A percentile compares a stretch with the other conserved stretches of the same genome.
phyloP scores from a whole-genome alignment of 2,888 invertebrate species.

The Strigamia maritima region DNA sequence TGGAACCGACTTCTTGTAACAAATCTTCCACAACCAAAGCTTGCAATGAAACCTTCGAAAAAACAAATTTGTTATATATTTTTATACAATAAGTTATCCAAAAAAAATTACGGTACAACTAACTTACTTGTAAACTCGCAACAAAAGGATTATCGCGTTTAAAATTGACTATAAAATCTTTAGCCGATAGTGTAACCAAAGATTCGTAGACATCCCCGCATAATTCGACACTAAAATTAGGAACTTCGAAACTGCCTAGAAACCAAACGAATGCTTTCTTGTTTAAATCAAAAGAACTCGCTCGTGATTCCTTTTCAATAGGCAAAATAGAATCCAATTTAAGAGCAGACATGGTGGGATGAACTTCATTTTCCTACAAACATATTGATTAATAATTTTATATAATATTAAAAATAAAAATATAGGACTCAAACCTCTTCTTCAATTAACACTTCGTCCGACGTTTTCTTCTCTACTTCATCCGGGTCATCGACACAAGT shows the following conservation, averaged over 20 bases:
- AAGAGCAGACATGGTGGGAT: constrained; percentile 41
- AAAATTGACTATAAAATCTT: constrained; percentile 15
- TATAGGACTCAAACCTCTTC: constrained; percentile 21
- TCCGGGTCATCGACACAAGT: constrained; percentile 39
- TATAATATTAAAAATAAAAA: constrained; percentile 43
- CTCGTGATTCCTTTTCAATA: not conserved
- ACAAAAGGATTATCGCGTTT: not conserved
- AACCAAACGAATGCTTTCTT: constrained; percentile 16
- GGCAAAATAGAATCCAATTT: constrained; percentile 40
- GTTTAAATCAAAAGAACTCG: not conserved
- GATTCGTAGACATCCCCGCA: not conserved
- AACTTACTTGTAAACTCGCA: not conserved
- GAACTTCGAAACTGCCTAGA: not conserved
- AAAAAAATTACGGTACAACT: not conserved
- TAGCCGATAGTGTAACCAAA: not conserved
- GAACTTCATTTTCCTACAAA: constrained; percentile 5
- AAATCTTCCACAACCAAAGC: constrained; percentile 89
- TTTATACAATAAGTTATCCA: not conserved
- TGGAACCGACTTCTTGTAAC: constrained; percentile 70
- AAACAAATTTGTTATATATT: not conserved
- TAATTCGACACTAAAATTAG: constrained; percentile 13
- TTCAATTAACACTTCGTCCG: not conserved
- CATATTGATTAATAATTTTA: constrained; percentile 41
- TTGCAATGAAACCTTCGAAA: constrained; percentile 66
- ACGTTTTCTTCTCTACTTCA: not conserved